Evolutionary conservation across 2,797 vertebrate species (phyloP).

Genomic region (Triplophysa yarkandensis): DNA sequence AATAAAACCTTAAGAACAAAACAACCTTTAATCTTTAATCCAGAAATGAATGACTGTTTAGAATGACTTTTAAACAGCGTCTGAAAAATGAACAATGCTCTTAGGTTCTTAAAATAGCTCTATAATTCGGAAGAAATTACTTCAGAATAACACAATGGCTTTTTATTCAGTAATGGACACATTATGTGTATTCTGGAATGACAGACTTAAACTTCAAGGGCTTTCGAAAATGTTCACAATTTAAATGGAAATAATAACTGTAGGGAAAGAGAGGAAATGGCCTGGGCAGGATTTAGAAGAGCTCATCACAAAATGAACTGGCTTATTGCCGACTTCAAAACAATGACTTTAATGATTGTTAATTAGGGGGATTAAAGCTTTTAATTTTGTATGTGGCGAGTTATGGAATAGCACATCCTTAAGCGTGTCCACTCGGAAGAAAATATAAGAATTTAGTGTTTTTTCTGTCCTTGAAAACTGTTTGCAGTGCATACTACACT

Average conservation of each 20-base stretch:
- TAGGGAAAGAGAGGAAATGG: slow-evolving; percentile 13
- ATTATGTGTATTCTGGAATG: slow-evolving; percentile 15
- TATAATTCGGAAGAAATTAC: slow-evolving; percentile 27
- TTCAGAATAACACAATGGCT: slow-evolving; percentile 21
- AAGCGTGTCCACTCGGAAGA: not conserved
- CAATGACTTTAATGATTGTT: slow-evolving; percentile 31
- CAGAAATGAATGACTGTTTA: slow-evolving; percentile 12
- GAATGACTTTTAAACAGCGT: slow-evolving; percentile 11
- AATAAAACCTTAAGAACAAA: not conserved
- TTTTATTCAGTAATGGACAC: slow-evolving; percentile 23
- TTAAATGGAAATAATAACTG: slow-evolving; percentile 28
- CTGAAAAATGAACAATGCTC: slow-evolving; percentile 9
- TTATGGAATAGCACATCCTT: slow-evolving; percentile 9
- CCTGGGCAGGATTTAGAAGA: slow-evolving; percentile 4
- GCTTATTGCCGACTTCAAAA: slow-evolving; percentile 3
- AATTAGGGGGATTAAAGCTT: slow-evolving; percentile 6
- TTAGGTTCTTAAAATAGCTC: slow-evolving; percentile 9
- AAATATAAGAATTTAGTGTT: not conserved
- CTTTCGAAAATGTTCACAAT: slow-evolving; percentile 30
- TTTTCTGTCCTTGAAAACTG: not conserved
- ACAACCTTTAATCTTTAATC: not conserved
- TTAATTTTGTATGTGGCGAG: not conserved
- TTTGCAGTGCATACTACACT: too few species aligned
- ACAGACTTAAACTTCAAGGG: slow-evolving; percentile 21
- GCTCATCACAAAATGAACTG: slow-evolving; percentile 7